Percentiles rank a stretch among this genome's conserved stretches.
These are phyloP conservation scores for Daphoenositta chrysoptera DNA, from an alignment of 2,113 vertebrate genomes.

Conservation along the genomic window DNA sequence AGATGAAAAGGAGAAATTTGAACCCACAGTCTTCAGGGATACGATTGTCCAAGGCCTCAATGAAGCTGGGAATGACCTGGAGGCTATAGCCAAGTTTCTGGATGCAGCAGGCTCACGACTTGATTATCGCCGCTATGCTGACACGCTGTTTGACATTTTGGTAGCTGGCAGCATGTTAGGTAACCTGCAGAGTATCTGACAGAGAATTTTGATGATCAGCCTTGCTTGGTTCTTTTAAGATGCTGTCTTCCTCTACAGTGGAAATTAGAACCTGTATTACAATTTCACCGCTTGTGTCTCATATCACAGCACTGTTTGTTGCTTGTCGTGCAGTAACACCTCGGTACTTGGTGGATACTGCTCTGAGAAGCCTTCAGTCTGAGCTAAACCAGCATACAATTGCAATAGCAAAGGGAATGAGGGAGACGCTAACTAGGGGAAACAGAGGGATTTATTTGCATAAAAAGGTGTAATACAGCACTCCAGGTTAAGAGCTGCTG, in stretches of 20 bases:
- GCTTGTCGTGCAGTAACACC: not conserved
- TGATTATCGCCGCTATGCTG: conserved; percentile 93
- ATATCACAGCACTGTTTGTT: not conserved
- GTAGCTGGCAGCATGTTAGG: conserved; percentile 94
- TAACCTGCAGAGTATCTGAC: conserved; percentile 52
- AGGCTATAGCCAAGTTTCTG: conserved; percentile 90
- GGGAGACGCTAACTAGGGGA: not conserved
- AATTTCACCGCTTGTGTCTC: not conserved
- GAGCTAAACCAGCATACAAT: not conserved
- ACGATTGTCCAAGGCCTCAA: conserved; percentile 89
- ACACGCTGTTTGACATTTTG: conserved; percentile 92
- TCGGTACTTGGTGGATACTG: not conserved
- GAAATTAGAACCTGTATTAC: not conserved
- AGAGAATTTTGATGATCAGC: not conserved
- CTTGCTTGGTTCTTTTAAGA: not conserved
- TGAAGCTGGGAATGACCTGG: conserved; percentile 86
- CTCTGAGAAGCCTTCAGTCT: not conserved
- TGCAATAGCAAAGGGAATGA: not conserved
- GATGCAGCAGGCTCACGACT: conserved; percentile 85
- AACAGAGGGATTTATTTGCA: not conserved
- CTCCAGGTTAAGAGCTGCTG: not conserved
- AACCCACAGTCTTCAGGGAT: conserved; percentile 93
- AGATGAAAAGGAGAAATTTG: conserved; percentile 99
- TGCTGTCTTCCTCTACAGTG: not conserved
- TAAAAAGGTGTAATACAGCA: not conserved